Evolutionary conservation across 37 sponge, comb jelly and placozoan species (phyloP).

Genomic region (Hexactinellida sp.): DNA sequence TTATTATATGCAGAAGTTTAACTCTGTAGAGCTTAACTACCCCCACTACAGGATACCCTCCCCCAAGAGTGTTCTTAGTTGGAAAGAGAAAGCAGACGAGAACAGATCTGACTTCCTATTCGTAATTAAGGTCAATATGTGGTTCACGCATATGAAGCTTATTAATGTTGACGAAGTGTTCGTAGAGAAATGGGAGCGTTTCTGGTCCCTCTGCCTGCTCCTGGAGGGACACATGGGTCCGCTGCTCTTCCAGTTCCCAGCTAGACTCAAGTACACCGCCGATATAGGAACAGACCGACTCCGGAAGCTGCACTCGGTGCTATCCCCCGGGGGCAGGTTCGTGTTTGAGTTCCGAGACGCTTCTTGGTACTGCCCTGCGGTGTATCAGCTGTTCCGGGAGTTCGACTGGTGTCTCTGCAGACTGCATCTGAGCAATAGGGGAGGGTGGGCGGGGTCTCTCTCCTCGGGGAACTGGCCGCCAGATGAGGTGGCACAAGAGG

Average conservation of each 20-base stretch:
- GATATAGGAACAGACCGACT: background rate
- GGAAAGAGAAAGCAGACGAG: background rate
- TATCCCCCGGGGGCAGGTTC: background rate
- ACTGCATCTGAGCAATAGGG: background rate
- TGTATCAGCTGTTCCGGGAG: background rate
- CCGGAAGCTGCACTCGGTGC: background rate
- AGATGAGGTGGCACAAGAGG: background rate
- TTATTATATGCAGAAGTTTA: background rate
- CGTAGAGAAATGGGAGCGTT: background rate
- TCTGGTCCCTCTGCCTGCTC: background rate
- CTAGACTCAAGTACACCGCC: background rate
- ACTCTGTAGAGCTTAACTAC: conserved; percentile 2
- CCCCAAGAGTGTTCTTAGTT: background rate
- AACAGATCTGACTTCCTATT: background rate
- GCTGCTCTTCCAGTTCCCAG: background rate
- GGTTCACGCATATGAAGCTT: background rate
- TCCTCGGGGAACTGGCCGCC: background rate
- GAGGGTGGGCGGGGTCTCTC: background rate
- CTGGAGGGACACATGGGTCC: background rate
- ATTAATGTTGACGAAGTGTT: background rate
- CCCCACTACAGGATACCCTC: background rate
- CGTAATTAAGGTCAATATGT: background rate
- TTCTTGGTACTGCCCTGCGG: background rate
- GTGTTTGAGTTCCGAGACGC: background rate
- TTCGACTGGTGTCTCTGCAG: background rate